phyloP scores from a whole-genome alignment of 2,797 vertebrate genomes.

The Jordanella pulchra region DNA sequence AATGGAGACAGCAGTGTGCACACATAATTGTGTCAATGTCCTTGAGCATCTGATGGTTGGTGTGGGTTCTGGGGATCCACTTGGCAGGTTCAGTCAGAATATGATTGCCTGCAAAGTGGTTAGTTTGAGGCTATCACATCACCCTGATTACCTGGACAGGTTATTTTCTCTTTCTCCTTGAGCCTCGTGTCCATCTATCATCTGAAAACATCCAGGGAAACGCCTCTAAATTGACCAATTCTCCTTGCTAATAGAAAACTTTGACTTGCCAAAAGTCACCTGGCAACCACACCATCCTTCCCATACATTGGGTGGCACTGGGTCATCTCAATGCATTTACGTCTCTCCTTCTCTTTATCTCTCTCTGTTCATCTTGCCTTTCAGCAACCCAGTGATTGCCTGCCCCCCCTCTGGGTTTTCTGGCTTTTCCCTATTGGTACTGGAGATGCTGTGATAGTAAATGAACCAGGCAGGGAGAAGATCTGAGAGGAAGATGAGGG shows the following conservation, averaged over 20 bases:
- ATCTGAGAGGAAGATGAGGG: conserved; percentile 37
- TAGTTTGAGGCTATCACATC: conserved; percentile 31
- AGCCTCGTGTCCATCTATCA: conserved; percentile 24
- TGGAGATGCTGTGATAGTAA: conserved; percentile 47
- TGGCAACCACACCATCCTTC: conserved; percentile 20
- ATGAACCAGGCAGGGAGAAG: conserved; percentile 30
- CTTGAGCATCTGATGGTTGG: conserved; percentile 28
- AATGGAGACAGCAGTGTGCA: conserved; percentile 13
- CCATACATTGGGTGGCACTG: conserved; percentile 43
- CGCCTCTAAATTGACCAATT: conserved; percentile 41
- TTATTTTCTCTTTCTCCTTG: conserved; percentile 25
- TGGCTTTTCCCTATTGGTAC: conserved; percentile 32
- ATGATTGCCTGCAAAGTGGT: conserved; percentile 20
- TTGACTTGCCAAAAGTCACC: conserved; percentile 46
- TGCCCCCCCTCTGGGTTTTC: conserved; percentile 42
- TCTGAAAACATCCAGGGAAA: conserved; percentile 35
- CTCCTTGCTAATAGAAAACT: conserved; percentile 29
- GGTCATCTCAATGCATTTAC: conserved; percentile 75
- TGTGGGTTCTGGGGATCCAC: not conserved
- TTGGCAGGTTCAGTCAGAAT: conserved; percentile 15
- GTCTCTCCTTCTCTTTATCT: conserved; percentile 49
- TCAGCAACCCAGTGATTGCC: conserved; percentile 55
- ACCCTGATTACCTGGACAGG: conserved; percentile 18
- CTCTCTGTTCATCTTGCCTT: conserved; percentile 43
- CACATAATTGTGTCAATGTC: conserved; percentile 20